Conservation (phyloP, 2,888 invertebrate genomes). For the Siphlonurus alternatus region DNA sequence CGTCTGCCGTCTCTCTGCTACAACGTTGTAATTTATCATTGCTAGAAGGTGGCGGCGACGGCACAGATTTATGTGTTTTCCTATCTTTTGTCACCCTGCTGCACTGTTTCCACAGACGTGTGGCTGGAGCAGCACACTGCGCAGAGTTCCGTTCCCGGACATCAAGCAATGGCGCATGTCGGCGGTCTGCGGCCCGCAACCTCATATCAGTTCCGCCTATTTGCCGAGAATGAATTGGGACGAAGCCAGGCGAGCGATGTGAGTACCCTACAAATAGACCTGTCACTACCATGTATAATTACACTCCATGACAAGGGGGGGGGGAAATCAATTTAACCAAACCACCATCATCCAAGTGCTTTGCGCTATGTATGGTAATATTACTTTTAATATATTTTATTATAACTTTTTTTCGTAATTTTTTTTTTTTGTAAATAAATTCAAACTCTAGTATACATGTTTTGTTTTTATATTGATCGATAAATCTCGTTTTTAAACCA, state of each 20-base stretch:
- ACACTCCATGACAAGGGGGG: too few relatives aligned
- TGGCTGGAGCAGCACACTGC: constrained; percentile 16
- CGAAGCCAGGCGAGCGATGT: constrained; percentile 25
- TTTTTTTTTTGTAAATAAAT: too few relatives aligned
- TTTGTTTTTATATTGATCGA: too few relatives aligned
- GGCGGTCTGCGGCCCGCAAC: constrained; percentile 25
- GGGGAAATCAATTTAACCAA: too few relatives aligned
- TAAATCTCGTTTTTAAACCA: too few relatives aligned
- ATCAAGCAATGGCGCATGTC: constrained; percentile 21
- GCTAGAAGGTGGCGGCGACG: background rate
- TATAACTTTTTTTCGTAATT: too few relatives aligned
- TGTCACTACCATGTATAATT: background rate
- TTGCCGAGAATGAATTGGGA: constrained; percentile 29
- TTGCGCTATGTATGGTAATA: too few relatives aligned
- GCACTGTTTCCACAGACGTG: constrained; percentile 11
- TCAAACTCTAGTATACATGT: too few relatives aligned
- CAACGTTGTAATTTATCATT: background rate
- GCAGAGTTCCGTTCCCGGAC: constrained; percentile 21
- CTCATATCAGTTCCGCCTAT: constrained; percentile 25
- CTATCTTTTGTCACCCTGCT: constrained; percentile 6
- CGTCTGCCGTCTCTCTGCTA: background rate
- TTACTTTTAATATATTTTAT: too few relatives aligned
- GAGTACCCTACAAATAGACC: constrained; percentile 2
- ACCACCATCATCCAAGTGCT: too few relatives aligned
- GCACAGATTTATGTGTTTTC: background rate